phyloP scores from a whole-genome alignment of 2,888 invertebrate genomes.

The Cyclophora punctaria region DNA sequence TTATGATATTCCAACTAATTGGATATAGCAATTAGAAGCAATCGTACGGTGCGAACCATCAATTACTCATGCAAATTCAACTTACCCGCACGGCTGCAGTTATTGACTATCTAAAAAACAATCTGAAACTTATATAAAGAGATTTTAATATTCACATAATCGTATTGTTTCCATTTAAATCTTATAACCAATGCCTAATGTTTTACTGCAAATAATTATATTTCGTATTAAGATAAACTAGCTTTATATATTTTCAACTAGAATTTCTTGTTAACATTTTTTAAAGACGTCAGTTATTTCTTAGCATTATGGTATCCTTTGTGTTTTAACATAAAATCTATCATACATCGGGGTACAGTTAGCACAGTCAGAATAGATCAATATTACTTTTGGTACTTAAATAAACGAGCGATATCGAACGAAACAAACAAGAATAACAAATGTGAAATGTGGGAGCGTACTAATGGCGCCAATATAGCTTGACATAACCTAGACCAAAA shows the following conservation, averaged over 20 bases:
- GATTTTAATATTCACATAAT: no score
- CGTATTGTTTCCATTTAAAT: no score
- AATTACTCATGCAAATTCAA: constrained; percentile 55
- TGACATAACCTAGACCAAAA: constrained; percentile 64
- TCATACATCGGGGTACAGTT: no score
- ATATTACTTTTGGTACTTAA: constrained; percentile 1
- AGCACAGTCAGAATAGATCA: no score
- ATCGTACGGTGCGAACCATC: constrained; percentile 45
- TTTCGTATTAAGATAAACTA: no score
- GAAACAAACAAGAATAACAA: constrained; percentile 18
- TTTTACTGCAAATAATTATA: no score
- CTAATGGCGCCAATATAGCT: constrained; percentile 30
- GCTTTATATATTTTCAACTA: no score
- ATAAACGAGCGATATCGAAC: constrained; percentile 6
- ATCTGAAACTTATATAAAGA: constrained; percentile 8
- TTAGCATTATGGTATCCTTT: not conserved
- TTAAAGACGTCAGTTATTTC: no score
- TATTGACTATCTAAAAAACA: constrained; percentile 16
- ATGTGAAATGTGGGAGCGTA: constrained; percentile 24
- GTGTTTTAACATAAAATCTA: no score
- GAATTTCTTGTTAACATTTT: no score
- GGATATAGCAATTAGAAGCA: constrained; percentile 49
- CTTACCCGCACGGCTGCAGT: constrained; percentile 9
- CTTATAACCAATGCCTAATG: no score
- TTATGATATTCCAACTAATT: constrained; percentile 54